Base-by-base conservation (phyloP, 2,113 vertebrate genomes). In the Rhombomys opimus region DNA sequence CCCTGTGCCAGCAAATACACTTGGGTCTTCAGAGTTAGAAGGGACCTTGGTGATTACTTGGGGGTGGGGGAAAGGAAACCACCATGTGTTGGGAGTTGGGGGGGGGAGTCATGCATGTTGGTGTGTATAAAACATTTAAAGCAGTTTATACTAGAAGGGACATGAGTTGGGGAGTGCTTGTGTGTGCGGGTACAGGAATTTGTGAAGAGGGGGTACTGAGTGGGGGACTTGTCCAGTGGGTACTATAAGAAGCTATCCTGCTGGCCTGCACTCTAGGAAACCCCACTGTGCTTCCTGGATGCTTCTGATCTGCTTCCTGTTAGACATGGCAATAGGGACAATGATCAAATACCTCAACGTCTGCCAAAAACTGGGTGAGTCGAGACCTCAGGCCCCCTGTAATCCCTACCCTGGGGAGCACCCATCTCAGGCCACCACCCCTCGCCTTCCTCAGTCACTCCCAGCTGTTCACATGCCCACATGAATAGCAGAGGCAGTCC, bases 211-310 rank as follows among this genome's bases (percentile, higher is more conserved):
- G 0, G 22, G 1, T 30, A 1, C 3, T 7, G 59, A 41, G 90
- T 61, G 5, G 0, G 6, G 12, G 5, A 1, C 11, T 46, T 73
- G 85, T 61, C 86, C 67, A 13, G 22, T 14, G 54, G 72, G 76
- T 14, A 5, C 77, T 25, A 0, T 4, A 9, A 50, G 41, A 70
- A 85, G 61, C 82, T 73, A 32, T 20, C 17, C 82, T 88, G 65
- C 18, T 65, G 85, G 30, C 25, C 65, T 92, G 9, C 20, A 3
- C 86, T 94, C 15, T 95, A 99, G 99, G 98, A 99, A 99, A 89
- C 97, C 98, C 94, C 98, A 99, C 41, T 98, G 98, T n/a, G 99
- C 99, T 0, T 99, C 99, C 97, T 99, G 99, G 99, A 98, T 99
- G 96, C 98, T 99, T 77, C 99, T 99, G 95, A 98, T 99, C 91